Evolutionary conservation across 2,888 invertebrate genomes (phyloP).

Genomic region (Eudemis profundana): DNA sequence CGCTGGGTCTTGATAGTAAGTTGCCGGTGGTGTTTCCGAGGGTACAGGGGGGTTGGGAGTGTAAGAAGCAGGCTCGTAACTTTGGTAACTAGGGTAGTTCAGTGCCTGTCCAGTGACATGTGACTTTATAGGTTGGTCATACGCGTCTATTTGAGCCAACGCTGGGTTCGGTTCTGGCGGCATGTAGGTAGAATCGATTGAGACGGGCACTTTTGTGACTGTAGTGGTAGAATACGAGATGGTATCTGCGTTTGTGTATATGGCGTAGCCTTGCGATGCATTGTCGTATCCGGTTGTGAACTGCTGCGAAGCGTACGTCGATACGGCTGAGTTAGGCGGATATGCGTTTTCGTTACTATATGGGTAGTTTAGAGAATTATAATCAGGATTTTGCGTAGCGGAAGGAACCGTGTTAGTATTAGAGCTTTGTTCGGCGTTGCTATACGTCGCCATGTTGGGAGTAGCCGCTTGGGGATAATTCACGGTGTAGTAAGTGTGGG

Average conservation of each 20-base stretch:
- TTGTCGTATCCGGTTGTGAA: constrained; percentile 60
- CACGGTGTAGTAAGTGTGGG: constrained; percentile 71
- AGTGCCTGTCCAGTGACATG: constrained; percentile 76
- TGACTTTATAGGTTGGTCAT: constrained; percentile 77
- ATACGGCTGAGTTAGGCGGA: constrained; percentile 44
- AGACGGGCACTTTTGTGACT: constrained; percentile 53
- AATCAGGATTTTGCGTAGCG: constrained; percentile 58
- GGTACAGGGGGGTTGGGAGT: constrained; percentile 55
- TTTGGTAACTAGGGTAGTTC: constrained; percentile 50
- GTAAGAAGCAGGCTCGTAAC: constrained; percentile 52
- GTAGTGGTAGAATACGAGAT: constrained; percentile 56
- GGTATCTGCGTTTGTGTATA: constrained; percentile 64
- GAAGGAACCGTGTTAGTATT: constrained; percentile 62
- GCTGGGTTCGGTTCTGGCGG: constrained; percentile 50
- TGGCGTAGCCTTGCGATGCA: constrained; percentile 63
- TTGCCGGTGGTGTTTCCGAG: constrained; percentile 45
- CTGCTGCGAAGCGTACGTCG: constrained; percentile 48
- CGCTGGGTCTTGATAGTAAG: constrained; percentile 58
- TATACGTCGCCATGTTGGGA: constrained; percentile 69
- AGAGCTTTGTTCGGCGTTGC: constrained; percentile 63
- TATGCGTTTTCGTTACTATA: constrained; percentile 54
- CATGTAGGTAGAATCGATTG: constrained; percentile 54
- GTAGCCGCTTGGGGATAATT: constrained; percentile 70
- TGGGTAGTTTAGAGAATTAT: constrained; percentile 63
- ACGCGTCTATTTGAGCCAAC: constrained; percentile 66